phyloP scores from a whole-genome alignment of 2,888 invertebrate species.

The Bruchidius siliquastri region DNA sequence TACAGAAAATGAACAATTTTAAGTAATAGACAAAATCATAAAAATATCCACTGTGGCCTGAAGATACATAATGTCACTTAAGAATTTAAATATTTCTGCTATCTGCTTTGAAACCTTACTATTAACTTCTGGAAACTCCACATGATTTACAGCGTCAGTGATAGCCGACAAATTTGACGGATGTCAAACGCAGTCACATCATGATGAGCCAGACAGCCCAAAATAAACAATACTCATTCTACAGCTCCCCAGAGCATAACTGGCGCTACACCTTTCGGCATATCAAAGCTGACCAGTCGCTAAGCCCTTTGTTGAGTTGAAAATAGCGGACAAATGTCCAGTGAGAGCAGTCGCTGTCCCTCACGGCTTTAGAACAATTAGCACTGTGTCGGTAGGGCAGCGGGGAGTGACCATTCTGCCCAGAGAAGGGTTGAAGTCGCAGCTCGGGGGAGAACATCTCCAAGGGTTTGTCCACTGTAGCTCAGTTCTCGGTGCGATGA shows the following conservation, averaged over 20 bases:
- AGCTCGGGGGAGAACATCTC: conserved; percentile 5
- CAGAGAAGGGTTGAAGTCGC: conserved; percentile 14
- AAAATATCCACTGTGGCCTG: no score
- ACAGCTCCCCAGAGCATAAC: neutral
- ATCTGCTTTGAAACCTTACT: no score
- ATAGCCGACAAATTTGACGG: neutral
- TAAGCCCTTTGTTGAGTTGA: conserved; percentile 13
- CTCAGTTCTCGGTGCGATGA: neutral
- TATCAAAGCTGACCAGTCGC: conserved; percentile 13
- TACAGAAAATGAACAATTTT: no score
- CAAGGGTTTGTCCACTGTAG: neutral
- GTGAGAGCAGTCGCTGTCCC: conserved; percentile 22
- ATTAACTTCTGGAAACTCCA: no score
- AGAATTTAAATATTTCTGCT: no score
- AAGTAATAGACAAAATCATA: no score
- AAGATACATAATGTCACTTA: no score
- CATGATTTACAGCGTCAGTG: neutral
- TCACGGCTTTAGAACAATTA: conserved; percentile 38
- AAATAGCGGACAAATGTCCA: conserved; percentile 37
- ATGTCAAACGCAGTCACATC: neutral
- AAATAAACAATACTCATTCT: neutral
- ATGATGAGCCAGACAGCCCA: neutral
- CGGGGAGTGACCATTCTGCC: conserved; percentile 39
- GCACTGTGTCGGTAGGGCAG: conserved; percentile 38
- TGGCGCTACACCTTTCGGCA: conserved; percentile 8